A percentile compares a stretch with the other conserved stretches of the same genome.
Evolutionary conservation across 1,140 invertebrate genomes (phyloP).

Genomic region (Drosophila repletoides): DNA sequence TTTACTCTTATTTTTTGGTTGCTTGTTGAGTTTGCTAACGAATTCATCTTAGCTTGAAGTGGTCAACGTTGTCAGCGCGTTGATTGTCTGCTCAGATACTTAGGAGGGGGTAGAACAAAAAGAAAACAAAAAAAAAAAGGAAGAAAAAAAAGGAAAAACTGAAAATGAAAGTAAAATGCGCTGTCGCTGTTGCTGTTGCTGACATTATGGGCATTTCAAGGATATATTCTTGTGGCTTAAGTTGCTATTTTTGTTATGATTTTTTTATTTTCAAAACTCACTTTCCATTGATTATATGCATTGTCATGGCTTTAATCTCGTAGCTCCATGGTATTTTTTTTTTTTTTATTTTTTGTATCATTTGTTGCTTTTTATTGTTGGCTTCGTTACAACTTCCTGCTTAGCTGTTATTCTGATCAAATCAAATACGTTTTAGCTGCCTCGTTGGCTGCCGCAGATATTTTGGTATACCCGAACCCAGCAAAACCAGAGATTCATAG

Average conservation of each 20-base stretch:
- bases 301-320: slow-evolving; percentile 30
- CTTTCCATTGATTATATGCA: slow-evolving; percentile 59
- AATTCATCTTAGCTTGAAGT: slow-evolving; percentile 40
- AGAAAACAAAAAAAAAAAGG: not conserved
- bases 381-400: slow-evolving; percentile 37
- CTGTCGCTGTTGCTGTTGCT: not conserved
- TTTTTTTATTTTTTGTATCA: not conserved
- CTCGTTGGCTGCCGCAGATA: slow-evolving; percentile 4
- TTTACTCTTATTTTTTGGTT: slow-evolving; percentile 21
- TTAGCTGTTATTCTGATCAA: slow-evolving; percentile 34
- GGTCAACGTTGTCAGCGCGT: slow-evolving; percentile 48
- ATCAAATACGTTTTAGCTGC: slow-evolving; percentile 32
- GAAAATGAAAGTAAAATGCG: not conserved
- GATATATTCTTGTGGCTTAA: slow-evolving; percentile 27
- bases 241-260: slow-evolving; percentile 26
- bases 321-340: too few relatives aligned
- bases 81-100: slow-evolving; percentile 27
- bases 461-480: not conserved
- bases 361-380: slow-evolving; percentile 39
- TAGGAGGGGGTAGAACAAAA: not conserved
- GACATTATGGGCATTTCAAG: slow-evolving; percentile 53
- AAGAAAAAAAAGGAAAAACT: not conserved
- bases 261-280: slow-evolving; percentile 22
- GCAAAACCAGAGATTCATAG: not conserved
- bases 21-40: not conserved